phyloP scores from a whole-genome alignment of 37 sponge, comb jelly and placozoan genomes.

The Cladorhizidae sp. region DNA sequence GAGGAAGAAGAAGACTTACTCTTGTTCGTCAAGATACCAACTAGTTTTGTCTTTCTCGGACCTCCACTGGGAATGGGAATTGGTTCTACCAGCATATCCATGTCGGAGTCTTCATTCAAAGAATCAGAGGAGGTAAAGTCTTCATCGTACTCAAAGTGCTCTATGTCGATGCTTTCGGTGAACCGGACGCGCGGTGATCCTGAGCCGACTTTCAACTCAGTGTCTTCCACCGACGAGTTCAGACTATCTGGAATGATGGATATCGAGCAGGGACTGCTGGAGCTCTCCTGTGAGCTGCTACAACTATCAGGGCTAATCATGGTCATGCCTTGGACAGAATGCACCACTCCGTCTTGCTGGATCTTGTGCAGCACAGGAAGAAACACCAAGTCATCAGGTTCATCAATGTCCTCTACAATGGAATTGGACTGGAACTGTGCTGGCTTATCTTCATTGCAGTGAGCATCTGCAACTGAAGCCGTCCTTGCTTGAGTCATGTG shows the following conservation, averaged over 20 bases:
- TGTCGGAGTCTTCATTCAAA: too few species aligned
- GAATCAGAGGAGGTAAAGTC: too few species aligned
- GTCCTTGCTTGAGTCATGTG: too few species aligned
- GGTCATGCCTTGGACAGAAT: neutral
- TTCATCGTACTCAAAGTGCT: too few species aligned
- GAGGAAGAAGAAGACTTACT: neutral
- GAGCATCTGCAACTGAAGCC: too few species aligned
- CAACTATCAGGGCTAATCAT: constrained; percentile 1
- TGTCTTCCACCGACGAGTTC: neutral
- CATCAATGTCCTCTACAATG: neutral
- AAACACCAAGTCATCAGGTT: neutral
- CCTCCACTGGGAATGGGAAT: neutral
- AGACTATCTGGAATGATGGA: constrained; percentile 8
- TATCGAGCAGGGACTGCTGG: neutral
- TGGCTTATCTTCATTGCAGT: neutral
- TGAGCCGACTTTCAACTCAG: too few species aligned
- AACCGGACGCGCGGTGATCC: too few species aligned
- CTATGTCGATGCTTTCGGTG: too few species aligned
- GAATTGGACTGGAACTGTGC: neutral
- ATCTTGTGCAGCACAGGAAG: neutral
- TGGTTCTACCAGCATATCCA: too few species aligned
- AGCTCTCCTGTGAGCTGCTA: neutral
- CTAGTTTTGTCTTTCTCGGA: neutral
- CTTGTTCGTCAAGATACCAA: constrained; percentile 54
- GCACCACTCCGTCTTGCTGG: neutral